Evolutionary conservation across 2,113 vertebrate species (phyloP).

Genomic region (Tricholaema leucomelas): DNA sequence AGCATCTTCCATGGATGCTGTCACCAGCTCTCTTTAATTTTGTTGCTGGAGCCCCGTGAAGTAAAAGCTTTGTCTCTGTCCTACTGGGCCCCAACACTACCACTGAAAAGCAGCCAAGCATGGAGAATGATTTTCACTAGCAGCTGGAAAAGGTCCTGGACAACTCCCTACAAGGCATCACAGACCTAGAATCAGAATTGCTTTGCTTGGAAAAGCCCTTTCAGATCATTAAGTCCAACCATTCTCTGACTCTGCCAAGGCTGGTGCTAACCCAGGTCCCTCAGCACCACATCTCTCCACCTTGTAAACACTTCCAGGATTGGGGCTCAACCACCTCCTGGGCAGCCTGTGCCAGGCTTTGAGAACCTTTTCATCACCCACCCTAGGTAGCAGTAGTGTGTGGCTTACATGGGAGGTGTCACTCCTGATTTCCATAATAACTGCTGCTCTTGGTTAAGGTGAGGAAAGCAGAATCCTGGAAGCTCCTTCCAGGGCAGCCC

Average conservation of each 20-base stretch:
- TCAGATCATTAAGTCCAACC: too few relatives aligned
- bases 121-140: neutral
- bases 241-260: too few relatives aligned
- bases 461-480: neutral
- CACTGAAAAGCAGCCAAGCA: neutral
- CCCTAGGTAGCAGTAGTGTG: neutral
- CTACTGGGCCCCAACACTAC: neutral
- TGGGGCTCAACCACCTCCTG: too few relatives aligned
- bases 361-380: neutral
- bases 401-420: neutral
- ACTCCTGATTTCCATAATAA: neutral
- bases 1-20: neutral
- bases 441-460: neutral
- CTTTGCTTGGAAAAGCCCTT: too few relatives aligned
- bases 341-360: too few relatives aligned
- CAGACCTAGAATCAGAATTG: neutral
- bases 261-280: too few relatives aligned
- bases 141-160: neutral
- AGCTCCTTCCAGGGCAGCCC: neutral
- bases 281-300: too few relatives aligned
- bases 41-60: neutral
- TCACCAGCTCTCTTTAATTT: neutral
- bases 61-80: neutral
- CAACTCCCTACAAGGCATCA: neutral
- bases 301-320: too few relatives aligned